These are phyloP conservation scores for Actinopyga echinites DNA, from an alignment of 53 echinoderm and acorn worm species.

Conservation along the genomic window DNA sequence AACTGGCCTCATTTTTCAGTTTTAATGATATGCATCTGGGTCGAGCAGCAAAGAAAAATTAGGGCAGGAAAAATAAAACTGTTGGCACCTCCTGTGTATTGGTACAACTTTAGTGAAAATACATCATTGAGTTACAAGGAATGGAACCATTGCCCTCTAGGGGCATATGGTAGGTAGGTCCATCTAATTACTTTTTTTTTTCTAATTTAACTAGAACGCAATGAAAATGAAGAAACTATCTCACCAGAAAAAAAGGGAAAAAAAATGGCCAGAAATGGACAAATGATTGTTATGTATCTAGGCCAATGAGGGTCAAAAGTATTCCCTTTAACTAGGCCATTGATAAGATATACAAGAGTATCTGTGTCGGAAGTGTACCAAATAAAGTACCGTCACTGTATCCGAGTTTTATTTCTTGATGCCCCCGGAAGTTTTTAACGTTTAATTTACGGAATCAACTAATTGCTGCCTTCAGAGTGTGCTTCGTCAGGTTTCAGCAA, in stretches of 20 bases:
- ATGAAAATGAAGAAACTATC: background rate
- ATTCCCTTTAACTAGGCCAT: constrained; percentile 29
- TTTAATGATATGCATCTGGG: constrained; percentile 33
- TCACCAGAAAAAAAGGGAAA: background rate
- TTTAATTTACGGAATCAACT: too few relatives aligned
- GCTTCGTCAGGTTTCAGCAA: too few relatives aligned
- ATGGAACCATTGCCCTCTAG: background rate
- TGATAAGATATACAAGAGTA: too few relatives aligned
- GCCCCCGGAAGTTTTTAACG: too few relatives aligned
- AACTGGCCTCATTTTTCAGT: constrained; percentile 25
- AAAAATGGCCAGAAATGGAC: constrained; percentile 13
- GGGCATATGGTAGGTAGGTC: constrained; percentile 22
- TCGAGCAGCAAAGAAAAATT: constrained; percentile 24
- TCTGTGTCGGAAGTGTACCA: too few relatives aligned
- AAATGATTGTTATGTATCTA: constrained; percentile 30
- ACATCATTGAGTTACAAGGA: constrained; percentile 17
- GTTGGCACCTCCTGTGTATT: constrained; percentile 35
- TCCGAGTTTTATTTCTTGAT: too few relatives aligned
- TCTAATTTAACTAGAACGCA: background rate
- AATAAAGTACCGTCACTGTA: too few relatives aligned
- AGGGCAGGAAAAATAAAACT: constrained; percentile 39
- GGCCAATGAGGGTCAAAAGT: constrained; percentile 27
- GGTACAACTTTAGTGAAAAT: background rate
- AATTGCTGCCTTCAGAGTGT: too few relatives aligned
- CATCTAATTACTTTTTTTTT: background rate